Base-by-base conservation (phyloP, 2,113 vertebrate species). In the Seriola rivoliana region DNA sequence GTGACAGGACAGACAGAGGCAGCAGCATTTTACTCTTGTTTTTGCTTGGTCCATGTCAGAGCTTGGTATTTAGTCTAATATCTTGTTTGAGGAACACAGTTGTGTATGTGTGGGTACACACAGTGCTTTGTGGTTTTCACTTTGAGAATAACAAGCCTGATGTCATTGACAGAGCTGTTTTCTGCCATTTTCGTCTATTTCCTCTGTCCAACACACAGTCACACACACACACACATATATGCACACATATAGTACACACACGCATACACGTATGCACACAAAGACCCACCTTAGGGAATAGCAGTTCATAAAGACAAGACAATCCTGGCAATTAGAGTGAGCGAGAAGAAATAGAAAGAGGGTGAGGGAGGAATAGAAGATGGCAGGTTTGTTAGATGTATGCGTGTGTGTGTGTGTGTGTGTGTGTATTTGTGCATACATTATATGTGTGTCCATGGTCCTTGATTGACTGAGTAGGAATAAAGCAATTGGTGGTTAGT, bases 391-490 rank as follows among this genome's bases (percentile, higher is more conserved):
- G 25, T 88, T 73, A 59, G 38, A 54, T 58, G 21, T 71, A 36
- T 71, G 44, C 8, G 23, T 67, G 2, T 21, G 52, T 64, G 32
- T 71, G 58, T 59, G 32, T 71, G 58, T 59, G 4, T 46, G 46
- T 70, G 64, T 66, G 48, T 40, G 42, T 34, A 19, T 23, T 21
- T 38, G 59, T 78, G 77, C 19, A 66, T 48, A 11, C n/a, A 25
- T 59, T 66, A 57, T 60, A 17, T 68, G 62, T 77, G 48, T 54
- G 57, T 72, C 12, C 23, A 4, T 66, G 54, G 78, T 82, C 36
- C n/a, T 76, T 92, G 89, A 89, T 84, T 91, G 86, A 87, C 75
- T 90, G 85, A 91, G 52, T 40, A 63, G 76, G 69, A 85, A 76
- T 91, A 79, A 93, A 75, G 86, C 48, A 89, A 85, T 79, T 81